These are phyloP conservation scores for Psylliodes chrysocephalus DNA, from an alignment of 2,888 invertebrate species.

Conservation along the genomic window DNA sequence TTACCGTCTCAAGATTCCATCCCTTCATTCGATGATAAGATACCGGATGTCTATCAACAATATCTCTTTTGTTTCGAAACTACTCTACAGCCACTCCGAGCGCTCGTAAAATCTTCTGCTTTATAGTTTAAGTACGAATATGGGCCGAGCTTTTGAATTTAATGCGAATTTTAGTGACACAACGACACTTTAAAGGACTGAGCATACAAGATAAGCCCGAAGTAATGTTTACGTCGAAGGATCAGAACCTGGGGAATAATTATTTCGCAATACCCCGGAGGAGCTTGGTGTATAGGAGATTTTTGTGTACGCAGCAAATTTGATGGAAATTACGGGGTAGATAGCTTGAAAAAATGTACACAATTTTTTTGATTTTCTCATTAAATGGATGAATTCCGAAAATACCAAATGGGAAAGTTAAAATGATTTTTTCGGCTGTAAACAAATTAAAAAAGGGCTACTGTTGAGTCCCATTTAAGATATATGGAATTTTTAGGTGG, in stretches of 20 bases:
- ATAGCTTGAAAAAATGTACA: no score
- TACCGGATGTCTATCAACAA: conserved; percentile 31
- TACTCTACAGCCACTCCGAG: conserved; percentile 28
- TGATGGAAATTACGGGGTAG: background rate
- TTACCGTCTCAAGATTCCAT: conserved; percentile 21
- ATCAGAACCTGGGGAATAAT: conserved; percentile 42
- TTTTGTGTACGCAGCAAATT: background rate
- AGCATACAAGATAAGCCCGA: conserved; percentile 47
- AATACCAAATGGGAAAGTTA: no score
- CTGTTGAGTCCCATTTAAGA: no score
- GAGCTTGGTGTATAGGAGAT: background rate
- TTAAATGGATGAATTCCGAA: no score
- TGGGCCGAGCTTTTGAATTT: conserved; percentile 36
- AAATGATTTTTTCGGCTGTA: no score
- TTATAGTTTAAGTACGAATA: conserved; percentile 33
- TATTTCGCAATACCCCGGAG: conserved; percentile 18
- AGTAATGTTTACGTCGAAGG: conserved; percentile 40
- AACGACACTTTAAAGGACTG: conserved; percentile 41
- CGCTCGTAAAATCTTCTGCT: conserved; percentile 31
- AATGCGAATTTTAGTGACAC: conserved; percentile 37
- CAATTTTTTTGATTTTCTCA: no score
- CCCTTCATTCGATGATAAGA: conserved; percentile 17
- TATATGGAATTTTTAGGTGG: no score
- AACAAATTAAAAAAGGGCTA: no score
- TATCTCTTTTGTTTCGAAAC: conserved; percentile 34